Base-by-base conservation (phyloP, 2,797 vertebrate species). In the Toxotes lorentzi region DNA sequence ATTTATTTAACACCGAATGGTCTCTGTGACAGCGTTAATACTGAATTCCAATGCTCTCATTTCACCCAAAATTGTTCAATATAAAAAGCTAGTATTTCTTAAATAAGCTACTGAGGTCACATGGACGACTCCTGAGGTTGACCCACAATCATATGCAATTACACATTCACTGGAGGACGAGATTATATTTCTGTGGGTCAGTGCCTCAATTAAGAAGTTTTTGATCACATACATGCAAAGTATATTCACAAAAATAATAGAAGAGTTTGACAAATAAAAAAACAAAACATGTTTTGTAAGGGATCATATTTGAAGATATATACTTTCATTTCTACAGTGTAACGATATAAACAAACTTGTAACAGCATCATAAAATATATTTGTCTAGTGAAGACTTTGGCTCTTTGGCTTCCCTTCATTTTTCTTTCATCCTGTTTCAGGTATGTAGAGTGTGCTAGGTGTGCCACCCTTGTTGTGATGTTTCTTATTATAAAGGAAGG, bases 31-130 rank as follows among this genome's bases (percentile, higher is more conserved):
- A 81, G 62, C 5, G 43, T 72, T 61, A 62, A 77, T 76, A 73
- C 75, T 77, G 43, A 83, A 86, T 88, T 87, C 68, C 53, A 69
- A 21, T 8, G 23, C 62, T 73, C 65, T 80, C 34, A 65, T 88
- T 89, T 84, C 41, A 69, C 80, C 72, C 75, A 78, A 88, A 56
- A 91, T 88, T 88, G 75, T 83, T 84, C 66, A 83, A 70, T 78
- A 90, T 86, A 75, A 85, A 88, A 82, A 83, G 64, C 63, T 80
- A 70, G 67, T 70, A 73, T 91, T 92, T 85, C 77, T 86, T 70
- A 77, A 89, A 79, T 84, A 85, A 84, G 76, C 67, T 70, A 45
- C 72, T 86, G 51, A 87, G 81, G 86, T 92, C 85, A 72, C 69
- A 80, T 53, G 70, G 63, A 83, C 32, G 70, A 77, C 78, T 81